phyloP scores from a whole-genome alignment of 2,888 invertebrate species.

The Elaeidobius kamerunicus region DNA sequence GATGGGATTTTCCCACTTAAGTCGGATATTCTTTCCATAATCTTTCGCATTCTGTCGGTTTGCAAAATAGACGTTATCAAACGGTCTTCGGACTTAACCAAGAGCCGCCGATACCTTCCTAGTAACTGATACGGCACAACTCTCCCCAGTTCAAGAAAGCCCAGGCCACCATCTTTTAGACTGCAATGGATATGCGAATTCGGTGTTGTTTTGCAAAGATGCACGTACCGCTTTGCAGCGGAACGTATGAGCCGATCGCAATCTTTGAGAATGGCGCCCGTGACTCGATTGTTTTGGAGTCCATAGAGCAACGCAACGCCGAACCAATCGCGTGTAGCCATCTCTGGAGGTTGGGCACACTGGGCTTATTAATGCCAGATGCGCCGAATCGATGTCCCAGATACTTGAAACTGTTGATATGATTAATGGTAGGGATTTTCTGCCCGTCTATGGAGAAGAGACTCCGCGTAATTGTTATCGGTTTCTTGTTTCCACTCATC shows the following conservation, averaged over 20 bases:
- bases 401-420: slow-evolving; percentile 27
- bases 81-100: too few relatives aligned
- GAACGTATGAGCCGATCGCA: too few relatives aligned
- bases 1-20: slow-evolving; percentile 12
- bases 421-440: too few relatives aligned
- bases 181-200: slow-evolving; percentile 38
- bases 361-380: slow-evolving; percentile 25
- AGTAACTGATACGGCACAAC: slow-evolving; percentile 27
- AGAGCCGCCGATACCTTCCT: slow-evolving; percentile 16
- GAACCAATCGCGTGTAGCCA: slow-evolving; percentile 36
- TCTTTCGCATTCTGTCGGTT: too few relatives aligned
- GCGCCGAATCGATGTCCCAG: slow-evolving; percentile 27
- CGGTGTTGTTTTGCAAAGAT: slow-evolving; percentile 44
- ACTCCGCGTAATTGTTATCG: too few relatives aligned
- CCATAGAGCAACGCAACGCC: slow-evolving; percentile 42
- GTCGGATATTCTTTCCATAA: too few relatives aligned
- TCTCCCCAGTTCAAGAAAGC: slow-evolving; percentile 31
- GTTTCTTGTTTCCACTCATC: slow-evolving; percentile 7
- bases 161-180: slow-evolving; percentile 36
- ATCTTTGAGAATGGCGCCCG: too few relatives aligned
- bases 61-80: too few relatives aligned
- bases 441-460: too few relatives aligned
- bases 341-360: slow-evolving; percentile 17
- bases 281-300: too few relatives aligned
- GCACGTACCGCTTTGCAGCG: slow-evolving; percentile 26